Evolutionary conservation across 2,113 vertebrate species (phyloP), one percentile per base, ranked within the genome.

Genomic region (Lanius collurio): DNA sequence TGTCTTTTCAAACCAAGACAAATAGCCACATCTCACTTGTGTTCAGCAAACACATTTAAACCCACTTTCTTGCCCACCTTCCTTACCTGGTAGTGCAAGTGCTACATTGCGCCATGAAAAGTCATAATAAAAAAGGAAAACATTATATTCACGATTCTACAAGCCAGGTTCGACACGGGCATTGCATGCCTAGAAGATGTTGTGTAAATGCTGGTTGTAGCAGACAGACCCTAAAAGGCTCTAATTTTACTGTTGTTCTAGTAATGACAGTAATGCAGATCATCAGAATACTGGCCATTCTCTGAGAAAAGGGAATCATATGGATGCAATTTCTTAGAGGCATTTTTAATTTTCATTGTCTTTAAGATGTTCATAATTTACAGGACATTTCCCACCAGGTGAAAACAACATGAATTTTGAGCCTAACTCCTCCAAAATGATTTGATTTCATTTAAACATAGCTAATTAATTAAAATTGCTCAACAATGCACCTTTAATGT

Each of bases 401-500:
- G 79, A 93, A 94, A 95, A 86, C 63, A 91, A 67, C 82, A 83
- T 90, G 75, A 59, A 88, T 77, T 94, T 87, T 88, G 78, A 94
- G 71, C 64, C 28, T 83, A 93, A 71, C 59, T 49, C 52, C 71
- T 95, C 85, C 79, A 95, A 93, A 92, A 74, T 86, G 55, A 81
- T 80, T 93, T 73, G 23, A 94, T 95, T 95, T 95, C 18, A 88
- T 91, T 91, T 92, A 74, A 90, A 87, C 71, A 59, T 17, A 92
- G 64, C 59, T 90, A 94, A 95, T 96, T 95, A 94, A 93, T 96
- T 93, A 95, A 92, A 95, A 46, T 42, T 63, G 78, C 87, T 94
- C 46, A 3, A 92, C 75, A 83, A 83, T 94, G 84, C 42, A 68
- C 75, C 85, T 91, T 94, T 93, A 95, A 93, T 78, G 71, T 94